These are phyloP conservation scores for Forbesichthys papilliferus DNA, from an alignment of 2,113 vertebrate species.

Conservation along the genomic window DNA sequence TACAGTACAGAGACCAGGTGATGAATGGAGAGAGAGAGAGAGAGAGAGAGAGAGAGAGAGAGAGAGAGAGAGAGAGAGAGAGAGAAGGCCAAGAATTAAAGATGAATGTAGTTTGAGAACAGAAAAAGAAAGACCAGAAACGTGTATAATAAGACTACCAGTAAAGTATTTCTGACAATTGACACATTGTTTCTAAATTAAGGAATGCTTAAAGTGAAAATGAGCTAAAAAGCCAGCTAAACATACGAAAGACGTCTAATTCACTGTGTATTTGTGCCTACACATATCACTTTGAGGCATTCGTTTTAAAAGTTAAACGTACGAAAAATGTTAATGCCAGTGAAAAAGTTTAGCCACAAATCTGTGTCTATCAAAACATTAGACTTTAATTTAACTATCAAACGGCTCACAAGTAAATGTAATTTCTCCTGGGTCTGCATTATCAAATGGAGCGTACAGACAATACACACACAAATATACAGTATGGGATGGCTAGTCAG, in stretches of 20 bases:
- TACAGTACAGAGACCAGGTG: slow-evolving; percentile 23
- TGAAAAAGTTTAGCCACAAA: background rate
- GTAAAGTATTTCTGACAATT: too few species aligned
- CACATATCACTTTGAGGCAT: too few species aligned
- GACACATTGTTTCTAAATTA: too few species aligned
- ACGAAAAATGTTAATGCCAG: too few species aligned
- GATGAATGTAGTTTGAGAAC: slow-evolving; percentile 23
- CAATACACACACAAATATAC: background rate
- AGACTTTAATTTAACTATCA: slow-evolving; percentile 10
- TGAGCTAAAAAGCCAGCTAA: too few species aligned
- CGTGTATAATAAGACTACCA: too few species aligned
- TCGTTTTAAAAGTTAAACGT: too few species aligned
- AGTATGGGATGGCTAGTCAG: background rate
- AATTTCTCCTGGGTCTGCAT: background rate
- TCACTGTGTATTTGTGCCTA: too few species aligned
- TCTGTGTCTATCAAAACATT: background rate
- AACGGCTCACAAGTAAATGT: background rate
- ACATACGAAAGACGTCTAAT: too few species aligned
- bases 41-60: slow-evolving; percentile 13
- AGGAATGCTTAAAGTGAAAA: too few species aligned
- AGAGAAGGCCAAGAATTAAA: slow-evolving; percentile 1
- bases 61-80: slow-evolving; percentile 4
- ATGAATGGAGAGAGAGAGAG: background rate
- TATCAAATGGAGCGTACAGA: background rate
- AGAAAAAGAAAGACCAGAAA: too few species aligned